phyloP scores from a whole-genome alignment of 2,797 vertebrate species.

The Onychomys leucogaster region DNA sequence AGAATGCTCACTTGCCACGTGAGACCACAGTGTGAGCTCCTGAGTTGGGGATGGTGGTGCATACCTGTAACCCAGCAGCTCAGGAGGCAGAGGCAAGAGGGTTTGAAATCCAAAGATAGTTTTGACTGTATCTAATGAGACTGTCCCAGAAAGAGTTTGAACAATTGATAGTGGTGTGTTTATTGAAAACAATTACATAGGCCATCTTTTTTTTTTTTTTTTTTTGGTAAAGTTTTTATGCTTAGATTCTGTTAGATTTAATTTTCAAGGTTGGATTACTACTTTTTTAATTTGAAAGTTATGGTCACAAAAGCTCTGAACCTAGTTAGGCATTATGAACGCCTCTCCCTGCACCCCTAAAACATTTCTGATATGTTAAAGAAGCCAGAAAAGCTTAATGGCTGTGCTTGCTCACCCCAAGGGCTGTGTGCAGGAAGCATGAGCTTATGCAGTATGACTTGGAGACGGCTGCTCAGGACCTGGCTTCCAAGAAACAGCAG shows the following conservation, averaged over 20 bases:
- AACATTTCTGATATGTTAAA: not conserved
- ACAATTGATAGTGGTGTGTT: not conserved
- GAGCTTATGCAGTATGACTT: slow-evolving; percentile 97
- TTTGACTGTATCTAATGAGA: not conserved
- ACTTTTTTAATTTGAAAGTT: slow-evolving; percentile 51
- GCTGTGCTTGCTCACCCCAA: slow-evolving; percentile 81
- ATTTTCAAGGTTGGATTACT: slow-evolving; percentile 20
- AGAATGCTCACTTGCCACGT: not conserved
- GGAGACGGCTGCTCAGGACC: slow-evolving; percentile 94
- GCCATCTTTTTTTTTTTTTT: not conserved
- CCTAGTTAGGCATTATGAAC: slow-evolving; percentile 1
- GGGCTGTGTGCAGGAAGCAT: slow-evolving; percentile 97
- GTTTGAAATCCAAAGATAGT: not conserved
- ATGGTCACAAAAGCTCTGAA: not conserved
- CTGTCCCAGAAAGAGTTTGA: not conserved
- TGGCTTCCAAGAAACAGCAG: slow-evolving; percentile 96
- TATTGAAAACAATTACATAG: not conserved
- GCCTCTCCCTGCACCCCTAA: not conserved
- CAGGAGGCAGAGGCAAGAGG: not conserved
- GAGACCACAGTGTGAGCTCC: slow-evolving; percentile 40
- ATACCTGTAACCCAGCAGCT: not conserved
- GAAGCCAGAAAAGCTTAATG: not conserved
- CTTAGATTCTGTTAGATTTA: slow-evolving; percentile 25
- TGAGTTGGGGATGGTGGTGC: not conserved
- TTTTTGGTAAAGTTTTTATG: slow-evolving; percentile 15